Evolutionary conservation across 2,113 vertebrate genomes (phyloP), one percentile per base, ranked within the genome.

Genomic region (Lota lota): DNA sequence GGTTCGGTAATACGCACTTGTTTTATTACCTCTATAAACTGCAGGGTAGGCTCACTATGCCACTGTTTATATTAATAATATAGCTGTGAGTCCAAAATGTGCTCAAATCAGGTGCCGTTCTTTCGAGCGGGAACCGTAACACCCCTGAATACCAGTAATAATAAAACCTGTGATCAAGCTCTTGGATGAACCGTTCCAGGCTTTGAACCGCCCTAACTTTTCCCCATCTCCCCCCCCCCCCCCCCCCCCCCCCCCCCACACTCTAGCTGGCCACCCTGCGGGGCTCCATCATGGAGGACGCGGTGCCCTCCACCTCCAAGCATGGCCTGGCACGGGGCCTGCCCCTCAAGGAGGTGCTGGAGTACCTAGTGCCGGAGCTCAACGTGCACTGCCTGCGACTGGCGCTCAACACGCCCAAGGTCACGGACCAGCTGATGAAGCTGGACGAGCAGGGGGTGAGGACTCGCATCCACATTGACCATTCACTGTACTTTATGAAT

Each of bases 361-460:
- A 99, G 65, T 95, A 96, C 15, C 93, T 98, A 4, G 90, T 99
- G 72, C 96, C 96, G 0, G 97, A 99, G 86, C 92, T 99, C 74
- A 98, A 95, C 1, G 94, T 92, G 19, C 96, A 98, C 86, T 99
- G 97, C 82, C 87, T 99, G 21, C 92, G 97, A 3, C 86, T 99
- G 85, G 97, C 97, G 58, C 96, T 99, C 85, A 99, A 98, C 88
- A 98, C 97, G 0, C 97, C 97, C 0, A 99, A 98, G 81, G 97
- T 99, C 85, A 98, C 97, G 0, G 97, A 99, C 63, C 97, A 99
- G 72, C 95, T 99, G 77, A 96, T 99, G 95, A 99, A 99, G 67
- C 91, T 99, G 82, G 97, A 99, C 66, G 97, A 99, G 65, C 97
- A 99, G 89, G 97, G 97, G 92, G 97, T 99, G 84, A 90, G 93